phyloP scores from a whole-genome alignment of 1,140 invertebrate genomes.

The Anoplolepis gracilipes region DNA sequence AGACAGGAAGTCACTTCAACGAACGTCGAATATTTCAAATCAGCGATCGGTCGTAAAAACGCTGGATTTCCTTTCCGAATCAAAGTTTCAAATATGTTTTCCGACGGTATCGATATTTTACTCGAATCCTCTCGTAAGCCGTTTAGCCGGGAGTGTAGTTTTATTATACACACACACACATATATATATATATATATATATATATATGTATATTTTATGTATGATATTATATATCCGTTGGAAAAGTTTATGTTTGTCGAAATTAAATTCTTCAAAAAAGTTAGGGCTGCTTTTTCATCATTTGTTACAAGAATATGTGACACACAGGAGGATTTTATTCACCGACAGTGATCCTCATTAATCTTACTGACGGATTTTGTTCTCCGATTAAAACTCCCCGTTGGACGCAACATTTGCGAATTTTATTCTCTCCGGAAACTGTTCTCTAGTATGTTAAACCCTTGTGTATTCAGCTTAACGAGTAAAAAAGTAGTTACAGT shows the following conservation, averaged over 20 bases:
- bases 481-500: background rate
- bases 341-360: conserved; percentile 14
- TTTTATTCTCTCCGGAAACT: conserved; percentile 26
- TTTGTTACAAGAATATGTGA: conserved; percentile 23
- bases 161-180: no score
- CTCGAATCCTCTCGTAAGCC: no score
- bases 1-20: conserved; percentile 37
- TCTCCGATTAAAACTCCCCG: conserved; percentile 5
- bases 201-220: no score
- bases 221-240: no score
- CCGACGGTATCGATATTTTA: no score
- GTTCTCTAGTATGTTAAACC: background rate
- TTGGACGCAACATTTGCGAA: background rate
- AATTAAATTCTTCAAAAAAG: background rate
- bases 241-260: background rate
- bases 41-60: conserved; percentile 23
- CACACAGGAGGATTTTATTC: conserved; percentile 26
- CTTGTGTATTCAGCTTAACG: background rate
- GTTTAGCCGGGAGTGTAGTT: no score
- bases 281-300: background rate
- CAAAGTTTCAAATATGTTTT: no score
- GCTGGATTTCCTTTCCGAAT: background rate
- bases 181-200: no score
- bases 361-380: conserved; percentile 40
- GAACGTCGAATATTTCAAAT: conserved; percentile 34